A percentile compares a stretch with the other conserved stretches of the same genome.
These are phyloP conservation scores for Panulirus ornatus DNA, from an alignment of 1,140 invertebrate genomes.

Conservation along the genomic window DNA sequence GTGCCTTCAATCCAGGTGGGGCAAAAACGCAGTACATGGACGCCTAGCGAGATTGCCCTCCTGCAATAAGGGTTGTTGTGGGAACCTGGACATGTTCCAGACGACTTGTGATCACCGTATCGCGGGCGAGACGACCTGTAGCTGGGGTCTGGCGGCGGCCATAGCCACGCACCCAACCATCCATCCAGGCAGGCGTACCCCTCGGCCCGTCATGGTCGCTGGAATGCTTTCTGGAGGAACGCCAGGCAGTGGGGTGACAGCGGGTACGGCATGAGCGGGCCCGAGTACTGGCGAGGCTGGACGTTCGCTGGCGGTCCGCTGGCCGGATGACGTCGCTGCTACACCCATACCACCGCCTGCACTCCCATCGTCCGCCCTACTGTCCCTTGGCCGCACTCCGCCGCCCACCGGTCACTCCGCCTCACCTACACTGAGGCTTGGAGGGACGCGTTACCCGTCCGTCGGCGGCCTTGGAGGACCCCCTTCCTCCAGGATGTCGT, in stretches of 20 bases:
- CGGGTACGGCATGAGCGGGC: constrained; percentile 15
- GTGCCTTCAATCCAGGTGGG: constrained; percentile 57
- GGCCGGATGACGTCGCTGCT: neutral
- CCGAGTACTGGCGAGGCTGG: neutral
- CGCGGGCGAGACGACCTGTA: neutral
- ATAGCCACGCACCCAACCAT: too few species aligned
- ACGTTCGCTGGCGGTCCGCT: neutral
- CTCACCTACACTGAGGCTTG: neutral
- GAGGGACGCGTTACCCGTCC: neutral
- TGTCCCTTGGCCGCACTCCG: too few species aligned
- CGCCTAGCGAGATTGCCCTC: constrained; percentile 50
- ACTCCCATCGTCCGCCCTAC: neutral
- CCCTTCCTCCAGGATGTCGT: neutral
- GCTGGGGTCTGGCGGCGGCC: neutral
- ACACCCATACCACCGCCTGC: neutral
- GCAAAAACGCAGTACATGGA: constrained; percentile 61
- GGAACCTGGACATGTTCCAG: neutral
- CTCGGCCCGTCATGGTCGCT: constrained; percentile 30
- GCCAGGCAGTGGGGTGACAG: neutral
- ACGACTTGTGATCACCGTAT: constrained; percentile 23
- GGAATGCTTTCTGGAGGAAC: constrained; percentile 25
- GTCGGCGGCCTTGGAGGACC: neutral
- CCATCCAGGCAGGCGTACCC: neutral
- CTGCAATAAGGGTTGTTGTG: constrained; percentile 22
- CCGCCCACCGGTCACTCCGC: neutral